These are phyloP conservation scores for Paramuricea clavata DNA, from an alignment of 92 coral and sea anemone genomes.

Conservation along the genomic window DNA sequence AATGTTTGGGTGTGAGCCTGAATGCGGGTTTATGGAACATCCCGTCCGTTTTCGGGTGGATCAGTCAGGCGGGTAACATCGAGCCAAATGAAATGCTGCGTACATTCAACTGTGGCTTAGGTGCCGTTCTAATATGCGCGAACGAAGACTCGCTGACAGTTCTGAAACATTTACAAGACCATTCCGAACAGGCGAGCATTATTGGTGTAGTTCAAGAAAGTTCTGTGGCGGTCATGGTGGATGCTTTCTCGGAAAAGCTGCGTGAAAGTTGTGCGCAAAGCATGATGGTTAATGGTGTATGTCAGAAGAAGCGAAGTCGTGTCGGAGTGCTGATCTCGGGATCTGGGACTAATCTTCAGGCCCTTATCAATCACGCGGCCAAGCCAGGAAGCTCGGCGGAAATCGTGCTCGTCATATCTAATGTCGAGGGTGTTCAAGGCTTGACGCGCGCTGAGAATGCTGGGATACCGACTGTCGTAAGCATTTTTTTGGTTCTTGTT, in stretches of 20 bases:
- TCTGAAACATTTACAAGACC: constrained; percentile 68
- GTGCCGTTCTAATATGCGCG: constrained; percentile 78
- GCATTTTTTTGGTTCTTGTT: no score
- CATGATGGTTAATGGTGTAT: constrained; percentile 10
- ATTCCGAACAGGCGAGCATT: constrained; percentile 75
- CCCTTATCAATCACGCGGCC: constrained; percentile 83
- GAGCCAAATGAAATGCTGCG: constrained; percentile 78
- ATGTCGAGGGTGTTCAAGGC: constrained; percentile 87
- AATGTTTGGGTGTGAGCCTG: constrained; percentile 68
- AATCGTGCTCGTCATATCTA: constrained; percentile 87
- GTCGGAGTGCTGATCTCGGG: constrained; percentile 97
- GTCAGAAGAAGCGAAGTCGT: constrained; percentile 38
- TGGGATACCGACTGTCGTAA: constrained; percentile 90
- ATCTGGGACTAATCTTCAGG: constrained; percentile 96
- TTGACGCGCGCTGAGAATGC: constrained; percentile 84
- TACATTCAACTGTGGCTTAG: constrained; percentile 93
- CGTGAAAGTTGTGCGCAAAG: background rate
- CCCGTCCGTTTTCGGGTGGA: constrained; percentile 92
- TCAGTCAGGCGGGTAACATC: constrained; percentile 80
- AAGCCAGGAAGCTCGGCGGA: constrained; percentile 81
- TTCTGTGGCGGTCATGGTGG: background rate
- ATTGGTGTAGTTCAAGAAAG: constrained; percentile 75
- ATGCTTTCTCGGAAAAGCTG: background rate
- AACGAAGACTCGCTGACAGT: constrained; percentile 60
- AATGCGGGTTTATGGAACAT: constrained; percentile 85